Conservation (phyloP, 2,888 invertebrate genomes). For the Acanthosepion lycidas region DNA sequence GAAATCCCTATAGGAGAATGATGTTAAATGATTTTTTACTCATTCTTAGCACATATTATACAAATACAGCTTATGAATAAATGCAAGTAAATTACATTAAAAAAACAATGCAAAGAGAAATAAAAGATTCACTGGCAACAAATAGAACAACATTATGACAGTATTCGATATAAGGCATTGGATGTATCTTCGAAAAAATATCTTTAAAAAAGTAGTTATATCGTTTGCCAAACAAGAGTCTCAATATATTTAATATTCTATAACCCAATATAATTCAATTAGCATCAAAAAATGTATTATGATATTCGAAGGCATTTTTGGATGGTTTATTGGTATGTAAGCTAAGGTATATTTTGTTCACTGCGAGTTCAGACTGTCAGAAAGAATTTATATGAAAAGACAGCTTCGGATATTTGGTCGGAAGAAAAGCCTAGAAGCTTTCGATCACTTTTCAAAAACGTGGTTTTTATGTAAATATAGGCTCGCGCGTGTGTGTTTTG, state of each 20-base stretch:
- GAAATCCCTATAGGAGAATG: not conserved
- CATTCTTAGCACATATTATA: not conserved
- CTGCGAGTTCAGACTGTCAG: not conserved
- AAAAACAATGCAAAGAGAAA: not conserved
- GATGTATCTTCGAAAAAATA: not conserved
- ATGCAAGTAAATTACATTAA: not conserved
- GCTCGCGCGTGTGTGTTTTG: no score
- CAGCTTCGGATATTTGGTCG: no score
- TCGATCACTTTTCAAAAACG: no score
- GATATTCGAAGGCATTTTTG: not conserved
- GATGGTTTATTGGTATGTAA: constrained; percentile 14
- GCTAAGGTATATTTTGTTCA: not conserved
- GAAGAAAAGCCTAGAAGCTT: no score
- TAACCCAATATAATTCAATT: not conserved
- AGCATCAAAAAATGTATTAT: not conserved
- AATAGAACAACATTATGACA: not conserved
- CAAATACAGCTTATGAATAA: not conserved
- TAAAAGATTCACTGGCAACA: not conserved
- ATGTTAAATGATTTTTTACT: not conserved
- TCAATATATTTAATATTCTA: constrained; percentile 11
- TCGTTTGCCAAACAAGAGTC: not conserved
- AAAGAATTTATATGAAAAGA: not conserved
- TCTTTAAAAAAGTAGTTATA: not conserved
- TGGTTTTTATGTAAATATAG: no score
- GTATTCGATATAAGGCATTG: not conserved